Evolutionary conservation across 2,797 vertebrate genomes (phyloP).

Genomic region (Tachyglossus aculeatus): DNA sequence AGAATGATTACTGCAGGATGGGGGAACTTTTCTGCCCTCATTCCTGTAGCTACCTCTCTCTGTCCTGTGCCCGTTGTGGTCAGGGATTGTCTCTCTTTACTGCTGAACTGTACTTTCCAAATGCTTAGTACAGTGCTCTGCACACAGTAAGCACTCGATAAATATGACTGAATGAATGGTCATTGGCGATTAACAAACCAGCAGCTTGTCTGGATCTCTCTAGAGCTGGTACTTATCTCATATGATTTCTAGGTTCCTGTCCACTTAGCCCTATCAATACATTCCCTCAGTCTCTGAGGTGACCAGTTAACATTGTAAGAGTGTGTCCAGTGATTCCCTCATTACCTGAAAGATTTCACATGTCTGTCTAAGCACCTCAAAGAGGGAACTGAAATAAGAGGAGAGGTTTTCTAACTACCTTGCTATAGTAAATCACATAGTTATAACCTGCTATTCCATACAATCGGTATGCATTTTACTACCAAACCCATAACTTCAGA

Average conservation of each 20-base stretch:
- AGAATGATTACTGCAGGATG: no score
- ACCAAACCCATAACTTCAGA: conserved; percentile 8
- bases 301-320: conserved; percentile 37
- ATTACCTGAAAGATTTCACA: conserved; percentile 11
- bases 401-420: not conserved
- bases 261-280: conserved; percentile 58
- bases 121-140: no score
- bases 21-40: not conserved
- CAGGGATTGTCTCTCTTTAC: not conserved
- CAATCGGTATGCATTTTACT: not conserved
- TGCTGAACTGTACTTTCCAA: not conserved
- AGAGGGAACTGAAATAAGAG: conserved; percentile 6
- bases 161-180: no score
- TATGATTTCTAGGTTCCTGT: conserved; percentile 58
- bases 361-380: not conserved
- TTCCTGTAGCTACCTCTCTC: not conserved
- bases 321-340: not conserved
- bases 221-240: no score
- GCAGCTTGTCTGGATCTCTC: no score
- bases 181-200: no score
- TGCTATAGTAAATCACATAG: not conserved
- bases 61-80: fast-evolving
- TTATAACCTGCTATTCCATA: not conserved
- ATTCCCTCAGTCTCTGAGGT: conserved; percentile 46
- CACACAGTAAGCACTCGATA: no score